Conservation (phyloP, 2,797 vertebrate genomes). For the Trachurus trachurus region DNA sequence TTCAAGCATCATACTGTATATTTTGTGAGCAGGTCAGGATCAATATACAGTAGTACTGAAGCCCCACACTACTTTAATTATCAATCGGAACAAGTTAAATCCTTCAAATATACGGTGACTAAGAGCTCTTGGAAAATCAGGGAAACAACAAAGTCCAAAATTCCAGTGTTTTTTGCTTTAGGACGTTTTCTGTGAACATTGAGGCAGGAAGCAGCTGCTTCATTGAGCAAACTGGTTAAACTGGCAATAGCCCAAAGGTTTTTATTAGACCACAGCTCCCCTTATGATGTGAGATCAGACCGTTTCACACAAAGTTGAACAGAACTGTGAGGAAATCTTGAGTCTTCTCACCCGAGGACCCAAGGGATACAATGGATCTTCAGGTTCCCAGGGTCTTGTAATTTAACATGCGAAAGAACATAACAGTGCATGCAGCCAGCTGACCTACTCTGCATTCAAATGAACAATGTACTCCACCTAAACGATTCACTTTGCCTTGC, state of each 20-base stretch:
- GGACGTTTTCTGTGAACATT: constrained; percentile 8
- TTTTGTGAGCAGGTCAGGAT: constrained; percentile 1
- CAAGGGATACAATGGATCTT: constrained; percentile 75
- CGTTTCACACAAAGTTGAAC: constrained; percentile 51
- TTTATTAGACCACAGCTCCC: constrained; percentile 57
- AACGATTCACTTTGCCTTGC: neutral
- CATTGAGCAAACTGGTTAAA: constrained; percentile 49
- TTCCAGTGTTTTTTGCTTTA: neutral
- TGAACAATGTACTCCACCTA: constrained; percentile 3
- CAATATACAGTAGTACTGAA: neutral
- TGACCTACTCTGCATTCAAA: constrained; percentile 21
- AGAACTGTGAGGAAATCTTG: constrained; percentile 37
- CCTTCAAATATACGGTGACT: neutral
- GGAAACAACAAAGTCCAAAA: constrained; percentile 4
- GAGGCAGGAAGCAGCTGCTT: constrained; percentile 68
- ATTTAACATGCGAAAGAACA: constrained; percentile 23
- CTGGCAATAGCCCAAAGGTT: constrained; percentile 43
- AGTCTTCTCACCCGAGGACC: constrained; percentile 52
- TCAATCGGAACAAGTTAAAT: constrained; percentile 8
- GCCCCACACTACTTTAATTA: neutral
- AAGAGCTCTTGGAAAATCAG: too few relatives aligned
- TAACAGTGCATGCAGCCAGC: constrained; percentile 2
- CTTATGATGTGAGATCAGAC: constrained; percentile 55
- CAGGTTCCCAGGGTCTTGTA: constrained; percentile 54
- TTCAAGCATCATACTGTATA: neutral